Conservation (phyloP, 2,888 invertebrate genomes). For the Gryllus longicercus region DNA sequence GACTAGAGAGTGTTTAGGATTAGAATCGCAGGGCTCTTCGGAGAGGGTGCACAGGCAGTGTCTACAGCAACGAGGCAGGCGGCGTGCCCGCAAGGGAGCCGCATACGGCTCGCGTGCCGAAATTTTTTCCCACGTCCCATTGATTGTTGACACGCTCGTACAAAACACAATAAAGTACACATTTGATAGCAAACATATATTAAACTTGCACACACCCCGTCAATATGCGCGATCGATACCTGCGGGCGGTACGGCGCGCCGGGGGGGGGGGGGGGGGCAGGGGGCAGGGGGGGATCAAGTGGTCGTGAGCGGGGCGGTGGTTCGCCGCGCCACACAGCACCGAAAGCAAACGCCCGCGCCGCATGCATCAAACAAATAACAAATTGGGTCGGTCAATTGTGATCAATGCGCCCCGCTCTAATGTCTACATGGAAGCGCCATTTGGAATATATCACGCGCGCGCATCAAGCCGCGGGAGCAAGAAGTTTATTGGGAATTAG, state of each 20-base stretch:
- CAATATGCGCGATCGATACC: background rate
- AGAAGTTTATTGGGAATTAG: constrained; percentile 17
- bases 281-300: background rate
- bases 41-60: too few relatives aligned
- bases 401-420: background rate
- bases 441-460: background rate
- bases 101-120: background rate
- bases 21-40: too few relatives aligned
- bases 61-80: background rate
- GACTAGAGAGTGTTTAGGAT: too few relatives aligned
- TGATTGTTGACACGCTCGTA: constrained; percentile 2
- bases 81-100: background rate
- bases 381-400: background rate
- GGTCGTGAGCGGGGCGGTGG: background rate
- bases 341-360: background rate
- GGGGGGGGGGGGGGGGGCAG: background rate
- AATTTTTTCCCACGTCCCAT: constrained; percentile 1
- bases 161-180: constrained; percentile 9
- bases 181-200: constrained; percentile 17
- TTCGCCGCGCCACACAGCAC: too few relatives aligned
- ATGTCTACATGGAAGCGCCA: constrained; percentile 17
- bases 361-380: constrained; percentile 17
- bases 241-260: background rate
- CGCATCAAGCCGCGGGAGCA: background rate
- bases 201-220: background rate